Evolutionary conservation across 2,113 vertebrate genomes (phyloP), one percentile per base, ranked within the genome.

Genomic region (Menidia beryllina): DNA sequence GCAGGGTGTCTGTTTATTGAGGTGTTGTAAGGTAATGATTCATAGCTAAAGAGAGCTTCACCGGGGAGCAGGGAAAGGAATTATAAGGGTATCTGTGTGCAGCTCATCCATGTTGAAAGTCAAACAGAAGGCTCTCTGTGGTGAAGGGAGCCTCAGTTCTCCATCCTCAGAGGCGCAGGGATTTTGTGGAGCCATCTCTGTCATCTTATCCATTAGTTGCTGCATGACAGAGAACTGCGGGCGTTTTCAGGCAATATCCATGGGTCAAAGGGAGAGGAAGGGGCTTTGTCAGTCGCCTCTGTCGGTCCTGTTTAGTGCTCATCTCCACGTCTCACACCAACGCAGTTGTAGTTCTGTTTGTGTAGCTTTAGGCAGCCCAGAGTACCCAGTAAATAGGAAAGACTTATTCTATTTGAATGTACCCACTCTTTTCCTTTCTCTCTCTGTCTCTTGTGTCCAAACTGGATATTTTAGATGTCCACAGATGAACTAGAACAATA

Each of bases 401-500:
- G 26, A n/a, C 10, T 61, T 43, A 34, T 27, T 47, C 12, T 36
- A 8, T 14, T 30, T 39, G 43, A 69, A 63, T 64, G 34, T 10
- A 0, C 8, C 24, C 26, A 30, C 27, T 26, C 19, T 49, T 53
- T 21, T 45, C 43, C 13, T 60, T 25, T 48, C 48, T 2, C 17
- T 41, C 8, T 69, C 6, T 70, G 17, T 77, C 24, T 66, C 5
- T 17, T 38, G 6, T 55, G 3, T 71, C 6, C 63, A 19, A 8
- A 67, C 8, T 41, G 3, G 19, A n/a, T 52, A 2, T 49, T 21
- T 11, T 48, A 94, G 94, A 92, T 92, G 90, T 85, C 86, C 3
- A 80, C 81, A 11, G 92, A 93, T 6, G 90, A 95, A 78, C 88
- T 95, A 51, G 94, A 96, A 79, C 38, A 24, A 5, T 96, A 87